Evolutionary conservation across 2,797 vertebrate genomes (phyloP), one percentile per base, ranked within the genome.

Genomic region (Antrozous pallidus): DNA sequence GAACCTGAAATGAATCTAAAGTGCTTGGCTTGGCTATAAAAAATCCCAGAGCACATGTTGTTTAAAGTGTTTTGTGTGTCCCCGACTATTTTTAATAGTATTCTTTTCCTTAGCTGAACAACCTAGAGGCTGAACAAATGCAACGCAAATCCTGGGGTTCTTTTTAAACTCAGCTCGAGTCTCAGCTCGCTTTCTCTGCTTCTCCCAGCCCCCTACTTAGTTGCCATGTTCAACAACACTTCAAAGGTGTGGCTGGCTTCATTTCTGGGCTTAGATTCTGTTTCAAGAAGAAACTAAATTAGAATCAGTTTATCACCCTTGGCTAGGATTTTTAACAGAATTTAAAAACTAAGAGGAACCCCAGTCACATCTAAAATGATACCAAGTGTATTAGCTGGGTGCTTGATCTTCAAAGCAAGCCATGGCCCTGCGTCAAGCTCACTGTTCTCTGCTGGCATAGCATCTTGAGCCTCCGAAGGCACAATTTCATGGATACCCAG

Each of bases 301-400:
- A 63, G 91, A 95, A 97, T 67, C 83, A 95, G 69, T 95, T 95
- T 95, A 93, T 97, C 89, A 96, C n/a, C 20, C 33, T 47, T 80
- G 87, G 40, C 26, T 96, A 95, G 86, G 84, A 95, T 93, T 95
- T 95, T 97, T 95, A 93, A 95, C 78, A 95, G 93, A 96, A 97
- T 90, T 65, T 87, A 78, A 97, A 97, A 95, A 81, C 45, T 28
- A 91, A 95, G 94, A 97, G 94, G 95, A 94, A 58, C 42, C 71
- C 95, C 80, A 89, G 75, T 33, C 93, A 96, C 90, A 75, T 97
- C 91, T 96, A 87, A 97, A 97, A 89, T 94, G 88, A 80, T 63
- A 90, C 84, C 91, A 91, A 97, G 94, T 95, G 2, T 81, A 92
- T 94, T 95, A 96, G 94, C 96, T 96, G 93, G 89, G 73, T 88